Conservation (phyloP, 2,797 vertebrate genomes). For the Neosalanx taihuensis region DNA sequence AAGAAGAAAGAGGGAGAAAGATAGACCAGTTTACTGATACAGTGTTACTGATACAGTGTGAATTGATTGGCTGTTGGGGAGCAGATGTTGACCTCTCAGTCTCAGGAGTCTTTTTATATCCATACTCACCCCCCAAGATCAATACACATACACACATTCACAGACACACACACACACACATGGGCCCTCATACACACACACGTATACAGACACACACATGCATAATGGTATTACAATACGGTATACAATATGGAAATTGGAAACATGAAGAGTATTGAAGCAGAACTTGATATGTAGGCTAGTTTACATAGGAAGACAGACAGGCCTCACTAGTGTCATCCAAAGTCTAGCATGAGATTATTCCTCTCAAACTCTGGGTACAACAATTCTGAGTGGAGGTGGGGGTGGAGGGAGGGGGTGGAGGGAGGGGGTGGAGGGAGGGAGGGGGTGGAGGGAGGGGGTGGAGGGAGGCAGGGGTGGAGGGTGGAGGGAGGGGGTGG, state of each 20-base stretch:
- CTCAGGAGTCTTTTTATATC: conserved; percentile 76
- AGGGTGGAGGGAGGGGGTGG: too few relatives aligned
- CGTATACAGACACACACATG: conserved; percentile 11
- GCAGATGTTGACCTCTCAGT: conserved; percentile 76
- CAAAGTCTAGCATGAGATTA: conserved; percentile 15
- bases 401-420: too few relatives aligned
- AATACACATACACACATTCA: conserved; percentile 55
- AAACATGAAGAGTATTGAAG: not conserved
- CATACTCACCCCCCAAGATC: conserved; percentile 73
- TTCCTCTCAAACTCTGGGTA: too few relatives aligned
- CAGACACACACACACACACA: conserved; percentile 8
- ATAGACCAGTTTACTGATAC: conserved; percentile 44
- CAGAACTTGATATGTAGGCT: not conserved
- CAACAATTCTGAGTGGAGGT: too few relatives aligned
- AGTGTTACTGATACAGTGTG: conserved; percentile 73
- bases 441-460: too few relatives aligned
- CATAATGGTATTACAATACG: not conserved
- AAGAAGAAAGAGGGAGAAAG: not conserved
- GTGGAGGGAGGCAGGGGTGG: too few relatives aligned
- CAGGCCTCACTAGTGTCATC: not conserved
- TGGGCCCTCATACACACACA: not conserved
- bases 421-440: too few relatives aligned
- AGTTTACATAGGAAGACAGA: not conserved
- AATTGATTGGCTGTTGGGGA: conserved; percentile 80
- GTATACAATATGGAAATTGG: conserved; percentile 9